Evolutionary conservation across 2,888 invertebrate genomes (phyloP), one percentile per base, ranked within the genome.

Genomic region (Drosophila pegasa): DNA sequence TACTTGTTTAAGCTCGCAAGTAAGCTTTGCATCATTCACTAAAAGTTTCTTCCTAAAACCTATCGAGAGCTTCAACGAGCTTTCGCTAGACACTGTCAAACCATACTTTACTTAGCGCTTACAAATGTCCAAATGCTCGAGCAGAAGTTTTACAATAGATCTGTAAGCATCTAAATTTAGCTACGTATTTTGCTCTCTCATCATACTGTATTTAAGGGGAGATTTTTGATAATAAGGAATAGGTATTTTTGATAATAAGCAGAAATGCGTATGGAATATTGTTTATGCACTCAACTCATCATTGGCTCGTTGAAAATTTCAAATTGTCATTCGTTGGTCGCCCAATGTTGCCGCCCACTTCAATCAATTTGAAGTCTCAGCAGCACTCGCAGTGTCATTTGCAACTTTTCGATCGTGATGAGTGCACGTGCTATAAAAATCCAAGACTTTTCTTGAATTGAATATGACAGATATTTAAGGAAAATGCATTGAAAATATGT

Each of bases 381-480:
- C n/a, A 9, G n/a, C 43, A 43, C n/a, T 45, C 12, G 6, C 10
- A 45, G 16, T 10, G 16, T 25, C 27, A 45, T 45, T 27, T 45
- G 45, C 27, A 16, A 7, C 43, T 25, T 43, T 43, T 45, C 10
- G 25, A 16, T 43, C 43, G 43, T 43, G n/a, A 43, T 25, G 43
- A 25, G 25, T 8, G 27, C 43, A 43, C 27, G 45, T 27, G 45
- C 45, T 16, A 45, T 27, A 45, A 45, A 9, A 45, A 45, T 45
- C 16, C 16, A 9, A 16, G 10, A 27, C 12, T 45, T 25, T 10
- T 6, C 16, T 27, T 27, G 27, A 25, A 45, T 16, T 27, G 5
- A 27, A 12, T 27, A 27, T 27, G 27, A n/a, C n/a, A 27, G 27
- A 10, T 16, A 43, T 27, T 27, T 43, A 25, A n/a, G 25, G 22